Evolutionary conservation across 1,140 invertebrate genomes (phyloP).

Genomic region (Thaumatotibia leucotreta): DNA sequence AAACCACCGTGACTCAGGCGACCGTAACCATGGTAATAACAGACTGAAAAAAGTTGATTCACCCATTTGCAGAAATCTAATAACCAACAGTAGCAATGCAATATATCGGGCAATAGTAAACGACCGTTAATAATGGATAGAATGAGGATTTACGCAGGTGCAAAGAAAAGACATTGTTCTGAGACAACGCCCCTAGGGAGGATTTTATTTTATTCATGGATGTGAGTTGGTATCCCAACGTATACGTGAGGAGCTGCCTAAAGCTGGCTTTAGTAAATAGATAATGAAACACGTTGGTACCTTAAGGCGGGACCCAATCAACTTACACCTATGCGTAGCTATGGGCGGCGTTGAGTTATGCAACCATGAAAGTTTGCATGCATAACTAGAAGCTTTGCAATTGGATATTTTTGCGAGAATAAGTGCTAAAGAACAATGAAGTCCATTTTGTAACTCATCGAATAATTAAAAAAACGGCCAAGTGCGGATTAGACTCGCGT

Average conservation of each 20-base stretch:
- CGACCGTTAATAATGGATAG: slow-evolving; percentile 28
- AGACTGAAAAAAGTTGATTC: no score
- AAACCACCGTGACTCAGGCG: no score
- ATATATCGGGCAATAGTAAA: slow-evolving; percentile 22
- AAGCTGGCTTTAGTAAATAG: slow-evolving; percentile 22
- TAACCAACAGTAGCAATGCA: neutral
- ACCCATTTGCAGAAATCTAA: neutral
- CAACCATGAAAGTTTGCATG: neutral
- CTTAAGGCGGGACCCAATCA: slow-evolving; percentile 16
- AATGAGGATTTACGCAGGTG: slow-evolving; percentile 32
- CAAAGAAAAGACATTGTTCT: slow-evolving; percentile 33
- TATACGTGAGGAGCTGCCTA: slow-evolving; percentile 26
- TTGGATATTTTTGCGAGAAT: no score
- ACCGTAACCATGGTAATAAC: no score
- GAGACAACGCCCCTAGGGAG: slow-evolving; percentile 21
- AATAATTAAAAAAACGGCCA: no score
- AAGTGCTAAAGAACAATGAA: no score
- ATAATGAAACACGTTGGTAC: slow-evolving; percentile 19
- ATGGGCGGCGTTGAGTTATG: neutral
- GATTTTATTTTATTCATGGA: slow-evolving; percentile 38
- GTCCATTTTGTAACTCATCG: no score
- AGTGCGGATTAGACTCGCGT: no score
- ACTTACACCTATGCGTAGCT: neutral
- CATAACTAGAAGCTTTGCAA: neutral
- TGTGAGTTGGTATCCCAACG: slow-evolving; percentile 20